Evolutionary conservation across 1,140 invertebrate species (phyloP).

Genomic region (Trialeurodes vaporariorum): DNA sequence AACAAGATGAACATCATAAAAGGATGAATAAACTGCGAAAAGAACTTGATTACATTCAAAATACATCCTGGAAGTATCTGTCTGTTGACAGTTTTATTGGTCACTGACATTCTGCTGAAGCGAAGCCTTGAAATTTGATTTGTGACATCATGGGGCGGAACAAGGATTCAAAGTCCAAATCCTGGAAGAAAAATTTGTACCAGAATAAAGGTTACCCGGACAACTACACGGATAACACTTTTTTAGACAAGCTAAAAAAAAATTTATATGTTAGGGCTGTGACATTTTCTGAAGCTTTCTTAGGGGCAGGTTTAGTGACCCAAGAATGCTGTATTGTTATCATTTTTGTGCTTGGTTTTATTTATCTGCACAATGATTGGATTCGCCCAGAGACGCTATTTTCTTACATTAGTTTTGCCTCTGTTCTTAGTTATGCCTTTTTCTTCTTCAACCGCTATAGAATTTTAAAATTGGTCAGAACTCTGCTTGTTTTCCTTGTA

Average conservation of each 20-base stretch:
- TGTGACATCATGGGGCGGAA: too few species aligned
- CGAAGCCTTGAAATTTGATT: too few species aligned
- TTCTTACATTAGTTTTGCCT: conserved; percentile 39
- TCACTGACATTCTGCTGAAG: too few species aligned
- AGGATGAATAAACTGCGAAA: conserved; percentile 34
- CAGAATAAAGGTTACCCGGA: conserved; percentile 75
- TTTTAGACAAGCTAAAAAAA: conserved; percentile 71
- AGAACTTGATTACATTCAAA: conserved; percentile 36
- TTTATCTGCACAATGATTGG: conserved; percentile 56
- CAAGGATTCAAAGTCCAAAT: conserved; percentile 16
- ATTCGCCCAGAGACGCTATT: conserved; percentile 48
- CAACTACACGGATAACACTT: conserved; percentile 79
- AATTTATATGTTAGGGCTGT: conserved; percentile 68
- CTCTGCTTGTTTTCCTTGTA: conserved; percentile 61
- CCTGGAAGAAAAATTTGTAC: conserved; percentile 82
- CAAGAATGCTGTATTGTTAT: conserved; percentile 63
- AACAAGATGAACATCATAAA: conserved; percentile 34
- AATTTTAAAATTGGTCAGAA: conserved; percentile 45
- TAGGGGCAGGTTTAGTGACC: conserved; percentile 56
- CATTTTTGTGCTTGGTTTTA: conserved; percentile 60
- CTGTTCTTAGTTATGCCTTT: conserved; percentile 43
- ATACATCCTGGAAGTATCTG: conserved; percentile 38
- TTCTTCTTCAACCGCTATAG: conserved; percentile 32
- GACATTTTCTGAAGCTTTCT: conserved; percentile 50
- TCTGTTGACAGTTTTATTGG: conserved; percentile 38